Conservation (phyloP, 2,797 vertebrate species). For the Sphaeramia orbicularis region DNA sequence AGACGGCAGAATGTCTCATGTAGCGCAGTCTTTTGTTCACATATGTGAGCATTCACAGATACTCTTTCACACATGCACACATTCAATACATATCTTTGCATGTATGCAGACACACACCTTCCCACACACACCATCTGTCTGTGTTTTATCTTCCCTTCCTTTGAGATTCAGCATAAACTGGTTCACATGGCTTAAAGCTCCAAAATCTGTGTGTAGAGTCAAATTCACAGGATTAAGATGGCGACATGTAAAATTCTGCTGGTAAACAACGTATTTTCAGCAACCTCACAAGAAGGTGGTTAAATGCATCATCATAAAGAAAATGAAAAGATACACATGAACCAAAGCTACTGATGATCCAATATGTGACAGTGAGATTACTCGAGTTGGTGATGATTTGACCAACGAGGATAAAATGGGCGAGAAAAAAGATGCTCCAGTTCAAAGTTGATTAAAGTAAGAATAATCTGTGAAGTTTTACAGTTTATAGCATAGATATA, state of each 20-base stretch:
- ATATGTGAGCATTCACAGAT: constrained; percentile 11
- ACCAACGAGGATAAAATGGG: too few species aligned
- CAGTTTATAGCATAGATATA: too few species aligned
- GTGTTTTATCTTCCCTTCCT: constrained; percentile 17
- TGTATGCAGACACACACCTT: constrained; percentile 24
- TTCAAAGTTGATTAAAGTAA: too few species aligned
- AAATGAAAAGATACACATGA: too few species aligned
- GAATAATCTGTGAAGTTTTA: too few species aligned
- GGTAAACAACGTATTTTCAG: constrained; percentile 1
- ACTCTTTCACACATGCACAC: constrained; percentile 32
- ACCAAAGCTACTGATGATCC: too few species aligned
- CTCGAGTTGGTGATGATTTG: too few species aligned
- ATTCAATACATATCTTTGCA: constrained; percentile 23
- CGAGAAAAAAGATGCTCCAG: too few species aligned
- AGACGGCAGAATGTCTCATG: constrained; percentile 5
- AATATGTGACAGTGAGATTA: neutral
- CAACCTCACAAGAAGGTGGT: neutral
- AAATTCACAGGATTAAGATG: constrained; percentile 30
- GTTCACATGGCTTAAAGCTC: constrained; percentile 16
- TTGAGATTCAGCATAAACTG: constrained; percentile 16
- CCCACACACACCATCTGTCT: constrained; percentile 57
- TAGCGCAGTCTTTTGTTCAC: constrained; percentile 3
- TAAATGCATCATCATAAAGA: neutral
- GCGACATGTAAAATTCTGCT: constrained; percentile 3
- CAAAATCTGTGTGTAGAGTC: constrained; percentile 31